Conservation (phyloP, 2,888 invertebrate genomes). For the Tolmerus cingulatus region DNA sequence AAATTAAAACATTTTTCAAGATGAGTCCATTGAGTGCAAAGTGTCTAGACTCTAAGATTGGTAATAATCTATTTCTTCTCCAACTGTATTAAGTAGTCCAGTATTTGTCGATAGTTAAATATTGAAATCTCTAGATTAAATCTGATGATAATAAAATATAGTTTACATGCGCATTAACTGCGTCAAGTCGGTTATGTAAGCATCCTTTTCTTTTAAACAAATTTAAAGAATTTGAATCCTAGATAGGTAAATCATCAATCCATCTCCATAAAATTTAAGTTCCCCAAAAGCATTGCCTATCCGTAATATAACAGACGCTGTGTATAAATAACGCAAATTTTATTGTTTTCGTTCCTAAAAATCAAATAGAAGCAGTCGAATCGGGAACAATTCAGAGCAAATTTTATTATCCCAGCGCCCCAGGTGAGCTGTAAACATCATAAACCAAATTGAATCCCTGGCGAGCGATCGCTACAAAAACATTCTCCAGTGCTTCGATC, state of each 20-base stretch:
- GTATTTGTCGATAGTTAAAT: neutral
- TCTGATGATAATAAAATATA: neutral
- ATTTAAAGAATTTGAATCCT: neutral
- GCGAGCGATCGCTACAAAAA: slow-evolving; percentile 5
- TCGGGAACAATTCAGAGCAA: neutral
- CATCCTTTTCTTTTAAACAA: neutral
- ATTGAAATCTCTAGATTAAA: neutral
- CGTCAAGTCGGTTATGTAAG: neutral
- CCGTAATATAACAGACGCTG: neutral
- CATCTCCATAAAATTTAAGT: neutral
- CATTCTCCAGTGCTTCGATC: slow-evolving; percentile 21
- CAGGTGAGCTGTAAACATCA: slow-evolving; percentile 36
- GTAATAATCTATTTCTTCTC: neutral
- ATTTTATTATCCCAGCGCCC: slow-evolving; percentile 32
- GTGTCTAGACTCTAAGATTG: neutral
- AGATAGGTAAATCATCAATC: neutral
- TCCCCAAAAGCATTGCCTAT: neutral
- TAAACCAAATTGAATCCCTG: slow-evolving; percentile 26
- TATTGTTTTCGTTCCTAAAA: slow-evolving; percentile 1
- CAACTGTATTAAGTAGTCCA: neutral
- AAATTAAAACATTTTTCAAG: neutral
- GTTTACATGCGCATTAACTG: neutral
- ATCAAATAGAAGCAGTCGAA: slow-evolving; percentile 22
- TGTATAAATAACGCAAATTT: neutral
- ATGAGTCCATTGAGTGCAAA: neutral